Conservation (phyloP, 2,888 invertebrate genomes). For the Lacanobia oleracea region DNA sequence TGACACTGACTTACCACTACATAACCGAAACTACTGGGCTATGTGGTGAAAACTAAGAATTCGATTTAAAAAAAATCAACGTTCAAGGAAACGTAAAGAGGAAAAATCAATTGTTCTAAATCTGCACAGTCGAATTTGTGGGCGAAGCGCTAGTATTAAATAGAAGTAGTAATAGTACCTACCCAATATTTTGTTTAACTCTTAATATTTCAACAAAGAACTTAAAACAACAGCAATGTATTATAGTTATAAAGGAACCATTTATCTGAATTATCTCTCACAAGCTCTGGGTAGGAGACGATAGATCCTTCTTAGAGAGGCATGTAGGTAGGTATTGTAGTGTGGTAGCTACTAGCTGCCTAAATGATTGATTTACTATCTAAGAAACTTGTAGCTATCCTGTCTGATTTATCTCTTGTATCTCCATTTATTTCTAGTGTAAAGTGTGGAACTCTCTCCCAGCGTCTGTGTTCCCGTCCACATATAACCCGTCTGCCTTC, state of each 20-base stretch:
- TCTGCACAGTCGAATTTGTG: too few relatives aligned
- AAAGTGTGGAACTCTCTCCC: too few relatives aligned
- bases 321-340: constrained; percentile 23
- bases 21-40: too few relatives aligned
- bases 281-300: constrained; percentile 7
- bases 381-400: not conserved
- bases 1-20: too few relatives aligned
- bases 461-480: too few relatives aligned
- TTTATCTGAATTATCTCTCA: constrained; percentile 44
- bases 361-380: constrained; percentile 48
- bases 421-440: not conserved
- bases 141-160: too few relatives aligned
- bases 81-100: too few relatives aligned
- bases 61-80: too few relatives aligned
- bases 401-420: constrained; percentile 1
- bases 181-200: not conserved
- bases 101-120: too few relatives aligned
- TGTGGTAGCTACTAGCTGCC: not conserved
- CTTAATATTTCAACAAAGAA: constrained; percentile 17
- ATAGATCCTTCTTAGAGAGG: constrained; percentile 41
- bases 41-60: too few relatives aligned
- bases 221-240: constrained; percentile 19
- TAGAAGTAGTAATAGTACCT: too few relatives aligned
- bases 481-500: too few relatives aligned
- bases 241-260: constrained; percentile 14